Evolutionary conservation across 1,140 invertebrate genomes (phyloP), one percentile per base, ranked within the genome.

Genomic region (Prorops nasuta): DNA sequence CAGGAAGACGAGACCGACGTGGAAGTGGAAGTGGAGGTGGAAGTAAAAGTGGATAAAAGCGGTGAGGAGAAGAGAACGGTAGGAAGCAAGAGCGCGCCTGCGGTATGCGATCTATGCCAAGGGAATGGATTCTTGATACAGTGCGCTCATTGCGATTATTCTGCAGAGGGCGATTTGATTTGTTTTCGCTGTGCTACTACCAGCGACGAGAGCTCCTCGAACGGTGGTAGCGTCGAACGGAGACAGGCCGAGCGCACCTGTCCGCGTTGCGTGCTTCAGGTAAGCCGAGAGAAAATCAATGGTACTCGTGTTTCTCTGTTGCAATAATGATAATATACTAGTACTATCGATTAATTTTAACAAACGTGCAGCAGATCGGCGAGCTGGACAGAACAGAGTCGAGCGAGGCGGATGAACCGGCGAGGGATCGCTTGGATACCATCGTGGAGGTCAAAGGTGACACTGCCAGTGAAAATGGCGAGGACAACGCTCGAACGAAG

Each of bases 131-230:
- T 48, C 6, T 35, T 37, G 12, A 31, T 51, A 17, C 62, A 61
- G 10, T 71, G 70, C 16, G 56, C 60, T 2, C 71, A 71, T 37
- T 72, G 70, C 37, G 61, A 71, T 20, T 48, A 63, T 15, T 54
- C 64, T 9, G 63, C 62, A 49, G 69, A 76, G 3, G 54, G 62
- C 24, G 71, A 74, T 49, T 56, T 74, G 7, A 76, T 76, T 31
- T 74, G 72, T 50, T 76, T 76, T 48, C 61, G 64, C 17, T 74
- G 73, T 22, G 67, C 71, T n/a, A n/a, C n/a, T n/a, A n/a, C n/a
- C 22, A 71, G 42, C 44, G 67, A 69, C 24, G 60, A 67, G 14
- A 56, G 51, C 4, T 59, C 58, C 6, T 58, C 64, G 10, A 69
- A 69, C 46, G 54, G 66, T 53, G 58, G 63, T 10, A 59, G 66